Percentiles rank a stretch among this genome's conserved stretches.
Evolutionary conservation across 2,797 vertebrate species (phyloP).

Genomic region (Fundulus diaphanus): DNA sequence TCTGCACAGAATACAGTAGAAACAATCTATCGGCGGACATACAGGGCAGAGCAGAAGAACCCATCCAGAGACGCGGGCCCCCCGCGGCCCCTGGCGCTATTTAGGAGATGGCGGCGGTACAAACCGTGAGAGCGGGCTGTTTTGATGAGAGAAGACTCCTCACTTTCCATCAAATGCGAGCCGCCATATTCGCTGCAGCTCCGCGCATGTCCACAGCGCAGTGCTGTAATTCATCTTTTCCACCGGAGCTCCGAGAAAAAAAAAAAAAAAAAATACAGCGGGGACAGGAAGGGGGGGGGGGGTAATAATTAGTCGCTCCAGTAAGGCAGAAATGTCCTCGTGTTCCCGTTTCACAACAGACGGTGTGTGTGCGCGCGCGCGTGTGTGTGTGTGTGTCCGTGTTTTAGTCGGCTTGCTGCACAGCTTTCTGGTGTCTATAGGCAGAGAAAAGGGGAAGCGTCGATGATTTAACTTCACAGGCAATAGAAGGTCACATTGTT

Average conservation of each 20-base stretch:
- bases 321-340: slow-evolving; percentile 8
- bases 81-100: slow-evolving; percentile 4
- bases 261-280: not conserved
- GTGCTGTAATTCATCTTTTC: slow-evolving; percentile 68
- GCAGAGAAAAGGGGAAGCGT: slow-evolving; percentile 1
- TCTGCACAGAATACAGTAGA: slow-evolving; percentile 45
- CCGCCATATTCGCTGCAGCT: slow-evolving; percentile 82
- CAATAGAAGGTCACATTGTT: not conserved
- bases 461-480: not conserved
- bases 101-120: slow-evolving; percentile 53
- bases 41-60: slow-evolving; percentile 1
- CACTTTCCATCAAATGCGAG: slow-evolving; percentile 77
- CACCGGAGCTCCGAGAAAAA: slow-evolving; percentile 28
- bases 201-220: slow-evolving; percentile 80
- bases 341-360: slow-evolving; percentile 46
- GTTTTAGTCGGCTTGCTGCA: no score
- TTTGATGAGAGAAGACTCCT: slow-evolving; percentile 71
- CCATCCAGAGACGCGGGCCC: slow-evolving; percentile 15
- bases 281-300: slow-evolving; percentile 13
- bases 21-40: slow-evolving; percentile 45
- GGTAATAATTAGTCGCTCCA: slow-evolving; percentile 29
- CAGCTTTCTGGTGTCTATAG: not conserved
- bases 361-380: no score
- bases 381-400: no score
- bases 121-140: slow-evolving; percentile 61